Percentiles rank a stretch among this genome's conserved stretches.
These are phyloP conservation scores for Drosophila kuntzei DNA, from an alignment of 2,888 invertebrate species.

Conservation along the genomic window DNA sequence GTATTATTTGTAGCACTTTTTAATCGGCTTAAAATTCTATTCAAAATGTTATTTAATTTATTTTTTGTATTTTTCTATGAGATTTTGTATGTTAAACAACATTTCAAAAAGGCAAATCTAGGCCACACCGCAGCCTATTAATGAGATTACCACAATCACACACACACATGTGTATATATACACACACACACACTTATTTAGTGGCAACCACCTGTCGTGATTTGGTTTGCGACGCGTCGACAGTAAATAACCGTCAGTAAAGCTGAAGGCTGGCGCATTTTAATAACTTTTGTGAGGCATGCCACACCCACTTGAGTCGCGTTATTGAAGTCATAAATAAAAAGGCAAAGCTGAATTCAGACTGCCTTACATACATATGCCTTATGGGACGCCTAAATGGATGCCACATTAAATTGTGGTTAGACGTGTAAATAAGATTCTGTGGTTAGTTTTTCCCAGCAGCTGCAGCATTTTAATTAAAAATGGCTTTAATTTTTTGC, in stretches of 20 bases:
- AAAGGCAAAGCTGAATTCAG: conserved; percentile 46
- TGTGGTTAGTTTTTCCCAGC: conserved; percentile 67
- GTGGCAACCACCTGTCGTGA: conserved; percentile 77
- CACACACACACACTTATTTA: neutral
- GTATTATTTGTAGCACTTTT: neutral
- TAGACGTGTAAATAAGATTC: conserved; percentile 70
- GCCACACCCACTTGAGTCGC: conserved; percentile 45
- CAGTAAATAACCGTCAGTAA: conserved; percentile 68
- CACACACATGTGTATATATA: neutral
- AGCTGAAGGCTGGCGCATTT: conserved; percentile 64
- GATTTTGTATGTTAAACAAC: neutral
- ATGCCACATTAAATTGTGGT: conserved; percentile 78
- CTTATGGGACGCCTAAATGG: conserved; percentile 44
- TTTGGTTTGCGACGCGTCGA: conserved; percentile 35
- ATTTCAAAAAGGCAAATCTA: conserved; percentile 1
- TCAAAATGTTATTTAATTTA: neutral
- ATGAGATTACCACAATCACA: conserved; percentile 42
- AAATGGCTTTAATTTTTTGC: conserved; percentile 34
- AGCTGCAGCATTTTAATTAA: conserved; percentile 73
- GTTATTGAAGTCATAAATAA: conserved; percentile 82
- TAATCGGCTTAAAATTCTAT: neutral
- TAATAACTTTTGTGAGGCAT: conserved; percentile 64
- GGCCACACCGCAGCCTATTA: conserved; percentile 33
- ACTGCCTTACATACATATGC: conserved; percentile 37
- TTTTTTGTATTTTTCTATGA: neutral